A percentile compares a stretch with the other conserved stretches of the same genome.
Evolutionary conservation across 2,113 vertebrate genomes (phyloP).

Genomic region (Ptychochromis oligacanthus): DNA sequence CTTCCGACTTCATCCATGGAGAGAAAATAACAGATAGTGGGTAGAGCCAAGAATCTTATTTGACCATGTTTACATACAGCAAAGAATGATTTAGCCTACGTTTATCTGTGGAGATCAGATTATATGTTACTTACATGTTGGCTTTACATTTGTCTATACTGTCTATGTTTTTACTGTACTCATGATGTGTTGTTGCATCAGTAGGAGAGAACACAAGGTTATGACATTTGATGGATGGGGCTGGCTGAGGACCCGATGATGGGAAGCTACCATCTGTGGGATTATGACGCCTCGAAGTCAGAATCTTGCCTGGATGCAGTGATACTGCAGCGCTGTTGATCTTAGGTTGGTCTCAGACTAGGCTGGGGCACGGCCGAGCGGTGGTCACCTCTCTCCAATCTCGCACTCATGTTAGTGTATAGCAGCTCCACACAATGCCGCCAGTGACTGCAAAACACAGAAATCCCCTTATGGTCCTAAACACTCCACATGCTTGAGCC

Average conservation of each 20-base stretch:
- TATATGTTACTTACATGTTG: accelerated
- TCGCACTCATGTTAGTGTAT: background rate
- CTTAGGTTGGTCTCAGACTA: background rate
- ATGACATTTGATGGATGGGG: background rate
- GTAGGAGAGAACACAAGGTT: background rate
- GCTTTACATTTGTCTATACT: background rate
- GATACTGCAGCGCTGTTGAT: background rate
- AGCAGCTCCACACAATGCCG: background rate
- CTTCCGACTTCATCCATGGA: background rate
- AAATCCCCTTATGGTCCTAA: constrained; percentile 9
- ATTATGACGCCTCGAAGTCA: background rate
- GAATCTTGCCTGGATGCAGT: accelerated
- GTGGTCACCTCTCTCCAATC: too few relatives aligned
- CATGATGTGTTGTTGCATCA: too few relatives aligned
- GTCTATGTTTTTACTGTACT: background rate
- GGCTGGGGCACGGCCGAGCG: too few relatives aligned
- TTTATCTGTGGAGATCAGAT: background rate
- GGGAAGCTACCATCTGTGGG: background rate
- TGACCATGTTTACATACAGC: background rate
- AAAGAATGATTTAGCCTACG: background rate
- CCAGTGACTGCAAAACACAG: background rate
- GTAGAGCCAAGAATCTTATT: accelerated
- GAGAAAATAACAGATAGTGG: background rate
- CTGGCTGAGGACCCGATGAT: background rate
- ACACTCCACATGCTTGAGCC: constrained; percentile 1